Base-by-base conservation (phyloP, 2,113 vertebrate species). In the Spermophilus dauricus region DNA sequence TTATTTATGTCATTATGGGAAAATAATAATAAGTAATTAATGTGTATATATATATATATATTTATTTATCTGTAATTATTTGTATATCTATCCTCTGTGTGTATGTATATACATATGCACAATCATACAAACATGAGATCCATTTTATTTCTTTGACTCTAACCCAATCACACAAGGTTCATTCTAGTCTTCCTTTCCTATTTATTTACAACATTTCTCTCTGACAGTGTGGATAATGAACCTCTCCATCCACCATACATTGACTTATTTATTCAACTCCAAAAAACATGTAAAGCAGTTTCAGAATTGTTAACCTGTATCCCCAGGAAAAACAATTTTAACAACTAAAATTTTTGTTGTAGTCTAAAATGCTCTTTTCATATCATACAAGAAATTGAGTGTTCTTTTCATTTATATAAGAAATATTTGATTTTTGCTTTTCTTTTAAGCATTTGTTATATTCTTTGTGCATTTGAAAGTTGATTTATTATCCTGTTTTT, bases 371-470 rank as follows among this genome's bases (percentile, higher is more conserved):
- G 18, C 4, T 37, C 61, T 63, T 73, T 83, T 88, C 34, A 20
- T 93, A 37, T 93, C 67, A 51, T 61, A 11, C 37, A 32, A 24
- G 12, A 77, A 32, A 72, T 11, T 86, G 17, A 73, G 42, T 70
- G 61, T 42, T 73, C 63, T 83, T 91, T 58, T 86, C 28, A n/a
- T 51, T 4, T 58, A 2, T 93, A 42, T 72, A 80, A 58, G 70
- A 92, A 83, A 85, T 3, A 32, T 72, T 34, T 88, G 17, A 89
- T 26, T 85, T 87, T 86, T 94, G 12, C 32, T 91, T 86, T 70
- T 92, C 45, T 92, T 6, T 86, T 82, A 70, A 70, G 42, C 84
- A 2, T 56, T 34, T 75, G 26, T 56, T 90, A 76, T 39, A 82
- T 82, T 87, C 39, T 89, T 58, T 70, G 5, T 45, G 32, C 39